A percentile compares a stretch with the other conserved stretches of the same genome.
Evolutionary conservation across 2,797 vertebrate species (phyloP).

Genomic region (Balearica regulorum): DNA sequence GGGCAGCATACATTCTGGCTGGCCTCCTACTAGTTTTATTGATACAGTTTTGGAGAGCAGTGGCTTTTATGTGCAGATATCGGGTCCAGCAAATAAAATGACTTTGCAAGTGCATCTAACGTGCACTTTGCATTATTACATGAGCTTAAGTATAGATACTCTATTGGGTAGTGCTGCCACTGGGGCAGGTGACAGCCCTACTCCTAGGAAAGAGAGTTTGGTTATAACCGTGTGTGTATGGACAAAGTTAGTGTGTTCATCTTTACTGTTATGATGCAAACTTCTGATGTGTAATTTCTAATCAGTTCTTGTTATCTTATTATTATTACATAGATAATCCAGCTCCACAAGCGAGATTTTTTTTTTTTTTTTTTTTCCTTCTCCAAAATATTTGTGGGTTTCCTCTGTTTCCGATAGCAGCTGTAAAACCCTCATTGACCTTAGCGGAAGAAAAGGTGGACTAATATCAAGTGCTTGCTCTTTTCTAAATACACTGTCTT

Average conservation of each 20-base stretch:
- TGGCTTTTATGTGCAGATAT: neutral
- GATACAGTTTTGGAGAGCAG: neutral
- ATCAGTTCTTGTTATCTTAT: neutral
- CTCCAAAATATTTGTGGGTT: neutral
- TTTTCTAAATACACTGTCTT: neutral
- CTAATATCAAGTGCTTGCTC: neutral
- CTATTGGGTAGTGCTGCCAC: neutral
- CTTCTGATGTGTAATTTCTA: neutral
- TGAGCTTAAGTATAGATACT: neutral
- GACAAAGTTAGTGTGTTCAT: neutral
- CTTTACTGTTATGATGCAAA: neutral
- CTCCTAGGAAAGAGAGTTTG: neutral
- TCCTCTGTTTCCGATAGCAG: neutral
- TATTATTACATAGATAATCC: neutral
- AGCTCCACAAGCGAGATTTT: neutral
- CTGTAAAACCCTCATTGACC: neutral
- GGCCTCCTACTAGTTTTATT: neutral
- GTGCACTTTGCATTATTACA: rapidly evolving
- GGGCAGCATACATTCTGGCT: neutral
- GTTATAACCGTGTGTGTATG: rapidly evolving
- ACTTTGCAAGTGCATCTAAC: neutral
- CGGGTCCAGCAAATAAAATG: neutral
- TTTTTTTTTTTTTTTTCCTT: too few species aligned
- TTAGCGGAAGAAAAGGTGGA: neutral
- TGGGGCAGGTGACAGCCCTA: neutral